phyloP scores from a whole-genome alignment of 2,888 invertebrate genomes.

The Monoplex corrugatus region DNA sequence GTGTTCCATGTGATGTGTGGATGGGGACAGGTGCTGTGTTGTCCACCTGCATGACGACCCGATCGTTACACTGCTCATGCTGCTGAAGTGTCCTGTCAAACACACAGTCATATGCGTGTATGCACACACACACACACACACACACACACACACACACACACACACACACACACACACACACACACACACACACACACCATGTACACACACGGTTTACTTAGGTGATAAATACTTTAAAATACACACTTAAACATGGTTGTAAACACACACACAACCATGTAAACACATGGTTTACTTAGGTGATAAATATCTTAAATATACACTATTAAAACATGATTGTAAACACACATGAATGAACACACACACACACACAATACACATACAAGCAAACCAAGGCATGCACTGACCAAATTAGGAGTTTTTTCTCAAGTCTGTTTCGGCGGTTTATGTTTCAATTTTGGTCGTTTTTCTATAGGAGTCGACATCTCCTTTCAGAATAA shows the following conservation, averaged over 20 bases:
- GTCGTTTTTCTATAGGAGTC: too few relatives aligned
- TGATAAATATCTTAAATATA: too few relatives aligned
- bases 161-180: constrained; percentile 1
- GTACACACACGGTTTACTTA: not conserved
- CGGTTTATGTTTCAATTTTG: too few relatives aligned
- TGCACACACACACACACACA: constrained; percentile 8
- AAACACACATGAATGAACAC: not conserved
- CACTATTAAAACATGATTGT: too few relatives aligned
- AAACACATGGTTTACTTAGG: too few relatives aligned
- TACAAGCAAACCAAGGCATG: not conserved
- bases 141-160: not conserved
- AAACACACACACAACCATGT: not conserved
- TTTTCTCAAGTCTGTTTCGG: too few relatives aligned
- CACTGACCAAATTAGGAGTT: not conserved
- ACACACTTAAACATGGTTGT: too few relatives aligned
- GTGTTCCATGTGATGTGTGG: constrained; percentile 60
- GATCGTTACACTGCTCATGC: constrained; percentile 62
- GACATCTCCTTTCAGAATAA: too few relatives aligned
- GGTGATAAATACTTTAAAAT: too few relatives aligned
- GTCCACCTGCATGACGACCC: constrained; percentile 67
- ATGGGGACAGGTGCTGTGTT: constrained; percentile 62
- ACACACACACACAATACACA: not conserved
- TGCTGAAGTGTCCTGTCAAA: constrained; percentile 9
- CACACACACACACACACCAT: constrained; percentile 7
- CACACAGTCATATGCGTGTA: not conserved